Base-by-base conservation (phyloP, 2,797 vertebrate species). In the Coregonus suidteri region DNA sequence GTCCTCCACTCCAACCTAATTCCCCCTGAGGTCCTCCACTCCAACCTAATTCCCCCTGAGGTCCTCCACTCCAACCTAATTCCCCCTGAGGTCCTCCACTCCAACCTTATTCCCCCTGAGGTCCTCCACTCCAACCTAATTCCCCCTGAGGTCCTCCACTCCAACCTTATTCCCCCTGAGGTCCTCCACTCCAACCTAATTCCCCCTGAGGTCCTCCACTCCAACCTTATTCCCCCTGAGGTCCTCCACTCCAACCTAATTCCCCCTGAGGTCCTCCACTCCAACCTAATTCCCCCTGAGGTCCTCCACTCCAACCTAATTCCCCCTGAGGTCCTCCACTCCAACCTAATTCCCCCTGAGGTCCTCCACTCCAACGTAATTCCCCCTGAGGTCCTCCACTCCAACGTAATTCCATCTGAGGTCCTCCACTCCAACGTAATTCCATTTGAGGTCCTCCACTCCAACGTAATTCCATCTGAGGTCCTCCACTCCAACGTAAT, bases 151-250 rank as follows among this genome's bases (percentile, higher is more conserved):
- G 66, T 66, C 37, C 73, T 83, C 85, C 85, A 75, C 75, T 84
- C 89, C 59, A 73, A 75, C 41, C 9, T 11, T 0, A 47, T 11
- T 7, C 41, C 9, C 9, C 9, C 75, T 79, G 79, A 83, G 68
- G 66, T 65, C 52, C 73, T 82, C 84, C 85, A 74, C 75, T 84
- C 89, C 59, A 67, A 73, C 77, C 73, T 71, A 20, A 31, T 13
- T 62, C 56, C 1, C 25, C 25, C 25, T 25, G 25, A 25, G 80
- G 41, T 68, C 62, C 73, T 79, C 75, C 74, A 34, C 31, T 18
- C 66, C 15, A 41, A 41, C 7, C 41, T 6, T 7, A 41, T 9
- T 0, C 25, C 25, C 25, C 25, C 25, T 75, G 71, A 82, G 81
- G n/a, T 68, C 51, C 73, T 83, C 85, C 86, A 75, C 75, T 84